Evolutionary conservation across 1,140 invertebrate genomes (phyloP).

Genomic region (Drosophila cardini): DNA sequence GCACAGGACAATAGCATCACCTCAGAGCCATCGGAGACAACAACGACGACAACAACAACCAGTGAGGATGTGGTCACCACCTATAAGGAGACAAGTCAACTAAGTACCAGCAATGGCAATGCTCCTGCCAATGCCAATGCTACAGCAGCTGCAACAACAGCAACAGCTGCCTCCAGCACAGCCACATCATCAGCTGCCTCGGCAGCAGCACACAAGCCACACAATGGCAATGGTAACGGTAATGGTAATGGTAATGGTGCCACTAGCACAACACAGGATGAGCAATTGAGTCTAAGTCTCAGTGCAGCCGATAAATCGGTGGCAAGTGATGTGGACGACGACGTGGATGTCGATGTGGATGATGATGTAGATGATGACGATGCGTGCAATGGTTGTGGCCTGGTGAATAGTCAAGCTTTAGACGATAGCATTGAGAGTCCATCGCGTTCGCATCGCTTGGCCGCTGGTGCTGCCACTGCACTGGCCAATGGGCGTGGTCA

Average conservation of each 20-base stretch:
- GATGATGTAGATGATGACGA: conserved; percentile 29
- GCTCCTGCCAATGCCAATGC: conserved; percentile 28
- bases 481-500: conserved; percentile 43
- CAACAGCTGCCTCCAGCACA: conserved; percentile 1
- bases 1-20: conserved; percentile 83
- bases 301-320: conserved; percentile 70
- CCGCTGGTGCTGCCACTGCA: background rate
- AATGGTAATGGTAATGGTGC: background rate
- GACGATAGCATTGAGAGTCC: conserved; percentile 79
- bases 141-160: conserved; percentile 9
- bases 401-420: conserved; percentile 76
- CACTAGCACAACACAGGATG: conserved; percentile 37
- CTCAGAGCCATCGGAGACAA: conserved; percentile 82
- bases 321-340: conserved; percentile 59
- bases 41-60: conserved; percentile 83
- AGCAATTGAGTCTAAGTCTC: conserved; percentile 41
- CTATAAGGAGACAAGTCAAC: conserved; percentile 80
- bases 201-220: conserved; percentile 17
- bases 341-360: background rate
- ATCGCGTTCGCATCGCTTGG: conserved; percentile 59
- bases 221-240: conserved; percentile 32
- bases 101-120: conserved; percentile 62
- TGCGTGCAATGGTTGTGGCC: conserved; percentile 58
- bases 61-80: conserved; percentile 84
- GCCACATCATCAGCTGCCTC: conserved; percentile 8